phyloP scores from a whole-genome alignment of 2,888 invertebrate genomes.

The Leptopilina drosophilae region DNA sequence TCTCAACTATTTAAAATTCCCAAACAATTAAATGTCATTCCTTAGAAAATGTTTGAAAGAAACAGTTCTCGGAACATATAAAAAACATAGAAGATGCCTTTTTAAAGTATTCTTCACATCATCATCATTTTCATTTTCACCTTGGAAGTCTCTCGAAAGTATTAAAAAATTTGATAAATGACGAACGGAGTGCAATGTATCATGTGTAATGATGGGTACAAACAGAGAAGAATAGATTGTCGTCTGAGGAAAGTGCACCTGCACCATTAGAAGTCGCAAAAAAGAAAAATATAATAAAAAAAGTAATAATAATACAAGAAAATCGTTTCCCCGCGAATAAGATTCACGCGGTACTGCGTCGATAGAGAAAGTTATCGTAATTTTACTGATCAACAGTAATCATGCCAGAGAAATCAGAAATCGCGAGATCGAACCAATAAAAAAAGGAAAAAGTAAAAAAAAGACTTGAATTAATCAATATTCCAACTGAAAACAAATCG shows the following conservation, averaged over 20 bases:
- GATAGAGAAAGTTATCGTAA: slow-evolving; percentile 51
- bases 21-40: too few relatives aligned
- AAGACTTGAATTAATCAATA: slow-evolving; percentile 20
- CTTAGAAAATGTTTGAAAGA: neutral
- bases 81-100: neutral
- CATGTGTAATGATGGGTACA: neutral
- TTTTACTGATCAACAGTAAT: slow-evolving; percentile 42
- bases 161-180: neutral
- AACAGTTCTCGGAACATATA: neutral
- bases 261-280: neutral
- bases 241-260: slow-evolving; percentile 15
- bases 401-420: slow-evolving; percentile 36
- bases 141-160: neutral
- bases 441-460: neutral
- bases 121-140: neutral
- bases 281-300: too few relatives aligned
- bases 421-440: slow-evolving; percentile 19
- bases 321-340: neutral
- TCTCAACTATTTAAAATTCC: too few relatives aligned
- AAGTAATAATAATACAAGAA: slow-evolving; percentile 1
- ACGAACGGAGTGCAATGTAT: neutral
- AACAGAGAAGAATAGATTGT: neutral
- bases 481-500: slow-evolving; percentile 41
- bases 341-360: slow-evolving; percentile 14
- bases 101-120: neutral